Conservation (phyloP, 1,140 invertebrate species). For the Leptinotarsa texana region DNA sequence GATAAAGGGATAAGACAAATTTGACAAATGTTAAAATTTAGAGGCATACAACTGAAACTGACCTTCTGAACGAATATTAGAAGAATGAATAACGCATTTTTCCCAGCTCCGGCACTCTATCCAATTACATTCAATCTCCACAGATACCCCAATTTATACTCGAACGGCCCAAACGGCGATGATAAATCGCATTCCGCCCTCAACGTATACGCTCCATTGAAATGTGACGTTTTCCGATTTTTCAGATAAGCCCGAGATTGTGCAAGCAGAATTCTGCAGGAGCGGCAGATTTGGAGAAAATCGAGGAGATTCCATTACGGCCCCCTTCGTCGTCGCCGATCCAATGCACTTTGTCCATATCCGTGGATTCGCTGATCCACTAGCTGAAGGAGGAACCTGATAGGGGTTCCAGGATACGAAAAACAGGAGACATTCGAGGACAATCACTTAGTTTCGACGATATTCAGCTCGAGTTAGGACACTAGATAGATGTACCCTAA, state of each 20-base stretch:
- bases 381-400: not conserved
- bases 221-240: slow-evolving; percentile 8
- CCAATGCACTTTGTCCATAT: slow-evolving; percentile 52
- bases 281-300: slow-evolving; percentile 71
- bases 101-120: not conserved
- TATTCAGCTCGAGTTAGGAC: too few species aligned
- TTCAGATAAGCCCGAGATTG: slow-evolving; percentile 53
- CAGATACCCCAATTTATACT: slow-evolving; percentile 1
- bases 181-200: not conserved
- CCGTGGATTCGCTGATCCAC: slow-evolving; percentile 51
- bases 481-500: too few species aligned
- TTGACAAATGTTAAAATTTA: too few species aligned
- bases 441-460: slow-evolving; percentile 14
- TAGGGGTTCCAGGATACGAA: not conserved
- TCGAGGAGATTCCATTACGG: slow-evolving; percentile 66
- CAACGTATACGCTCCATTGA: not conserved
- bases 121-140: not conserved
- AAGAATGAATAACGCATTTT: too few species aligned
- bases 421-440: slow-evolving; percentile 4
- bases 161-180: not conserved
- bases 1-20: too few species aligned
- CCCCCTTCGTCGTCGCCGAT: slow-evolving; percentile 43
- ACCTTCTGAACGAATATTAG: too few species aligned
- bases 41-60: too few species aligned
- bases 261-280: slow-evolving; percentile 74